phyloP scores from a whole-genome alignment of 2,797 vertebrate species.

The Chromobotia macracanthus region DNA sequence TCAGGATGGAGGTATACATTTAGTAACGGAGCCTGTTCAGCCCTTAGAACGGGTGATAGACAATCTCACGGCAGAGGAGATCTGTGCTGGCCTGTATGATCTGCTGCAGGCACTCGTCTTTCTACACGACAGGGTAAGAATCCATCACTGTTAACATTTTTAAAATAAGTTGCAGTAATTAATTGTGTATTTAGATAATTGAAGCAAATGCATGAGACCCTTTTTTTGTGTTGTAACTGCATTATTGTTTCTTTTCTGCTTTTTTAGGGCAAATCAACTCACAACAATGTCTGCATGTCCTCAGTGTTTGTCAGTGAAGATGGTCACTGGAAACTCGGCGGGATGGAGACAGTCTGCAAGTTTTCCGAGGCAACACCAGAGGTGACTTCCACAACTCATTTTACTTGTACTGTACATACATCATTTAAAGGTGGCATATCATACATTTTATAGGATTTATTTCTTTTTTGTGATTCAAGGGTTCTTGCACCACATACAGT shows the following conservation, averaged over 20 bases:
- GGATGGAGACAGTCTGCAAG: constrained; percentile 96
- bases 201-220: not conserved
- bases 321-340: constrained; percentile 96
- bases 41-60: constrained; percentile 86
- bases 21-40: constrained; percentile 92
- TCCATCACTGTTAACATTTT: not conserved
- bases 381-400: constrained; percentile 69
- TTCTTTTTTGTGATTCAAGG: no score
- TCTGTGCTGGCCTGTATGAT: constrained; percentile 93
- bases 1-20: constrained; percentile 88
- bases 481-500: no score
- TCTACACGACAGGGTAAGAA: constrained; percentile 91
- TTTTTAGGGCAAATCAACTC: constrained; percentile 88
- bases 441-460: not conserved
- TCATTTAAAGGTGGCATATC: not conserved
- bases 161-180: not conserved
- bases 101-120: constrained; percentile 91
- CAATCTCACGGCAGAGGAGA: constrained; percentile 85
- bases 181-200: not conserved
- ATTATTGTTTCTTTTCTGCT: constrained; percentile 14
- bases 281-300: constrained; percentile 93
- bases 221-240: not conserved
- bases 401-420: not conserved
- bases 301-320: constrained; percentile 96
- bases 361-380: constrained; percentile 90